Conservation (phyloP, 1,140 invertebrate species). For the Bathynomus jamesi region DNA sequence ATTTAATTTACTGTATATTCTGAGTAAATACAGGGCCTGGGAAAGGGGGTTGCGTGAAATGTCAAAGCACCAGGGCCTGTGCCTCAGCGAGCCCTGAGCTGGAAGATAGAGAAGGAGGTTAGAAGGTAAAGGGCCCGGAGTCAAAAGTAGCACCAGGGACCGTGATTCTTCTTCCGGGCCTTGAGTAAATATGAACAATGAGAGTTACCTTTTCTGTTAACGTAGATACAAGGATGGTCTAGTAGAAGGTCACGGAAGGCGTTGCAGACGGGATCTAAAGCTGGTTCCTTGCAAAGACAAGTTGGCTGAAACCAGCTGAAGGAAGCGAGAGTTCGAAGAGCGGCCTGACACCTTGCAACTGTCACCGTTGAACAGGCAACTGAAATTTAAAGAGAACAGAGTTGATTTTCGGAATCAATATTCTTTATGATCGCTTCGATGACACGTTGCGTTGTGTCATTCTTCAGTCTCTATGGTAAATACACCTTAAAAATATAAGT, state of each 20-base stretch:
- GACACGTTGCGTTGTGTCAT: not conserved
- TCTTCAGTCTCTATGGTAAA: not conserved
- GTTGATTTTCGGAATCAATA: not conserved
- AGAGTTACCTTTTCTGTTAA: constrained; percentile 69
- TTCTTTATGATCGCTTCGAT: not conserved
- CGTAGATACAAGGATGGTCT: constrained; percentile 82
- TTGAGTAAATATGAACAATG: too few species aligned
- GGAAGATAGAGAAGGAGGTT: too few species aligned
- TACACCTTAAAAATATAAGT: not conserved
- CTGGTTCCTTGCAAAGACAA: constrained; percentile 78
- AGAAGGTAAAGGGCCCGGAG: too few species aligned
- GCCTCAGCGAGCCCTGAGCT: too few species aligned
- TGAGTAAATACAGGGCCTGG: too few species aligned
- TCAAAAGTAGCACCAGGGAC: too few species aligned
- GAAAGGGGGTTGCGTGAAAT: too few species aligned
- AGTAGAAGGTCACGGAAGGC: constrained; percentile 83
- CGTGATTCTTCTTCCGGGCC: too few species aligned
- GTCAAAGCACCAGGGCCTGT: too few species aligned
- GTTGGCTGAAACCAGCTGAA: constrained; percentile 86
- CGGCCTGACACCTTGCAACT: constrained; percentile 81
- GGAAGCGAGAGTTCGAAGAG: constrained; percentile 72
- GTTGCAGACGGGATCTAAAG: constrained; percentile 81
- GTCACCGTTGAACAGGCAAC: constrained; percentile 86
- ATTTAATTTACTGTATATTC: too few species aligned
- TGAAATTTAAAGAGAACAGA: constrained; percentile 46